Conservation (phyloP, 2,888 invertebrate genomes). For the Hyposoter didymator region DNA sequence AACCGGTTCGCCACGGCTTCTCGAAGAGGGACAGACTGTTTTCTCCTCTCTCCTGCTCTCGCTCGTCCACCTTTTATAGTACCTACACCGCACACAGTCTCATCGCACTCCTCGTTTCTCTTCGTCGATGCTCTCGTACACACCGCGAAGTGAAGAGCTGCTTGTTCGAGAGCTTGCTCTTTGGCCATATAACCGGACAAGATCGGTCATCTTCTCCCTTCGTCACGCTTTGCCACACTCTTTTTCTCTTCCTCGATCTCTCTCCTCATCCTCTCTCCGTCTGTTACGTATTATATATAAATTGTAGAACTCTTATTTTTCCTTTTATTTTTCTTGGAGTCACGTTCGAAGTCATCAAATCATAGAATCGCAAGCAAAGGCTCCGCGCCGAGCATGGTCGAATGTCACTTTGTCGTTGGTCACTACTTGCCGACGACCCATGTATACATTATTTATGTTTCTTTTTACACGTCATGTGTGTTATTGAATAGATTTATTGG, state of each 20-base stretch:
- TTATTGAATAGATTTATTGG: background rate
- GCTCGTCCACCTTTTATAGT: conserved; percentile 71
- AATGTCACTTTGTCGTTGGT: conserved; percentile 76
- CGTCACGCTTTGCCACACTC: conserved; percentile 41
- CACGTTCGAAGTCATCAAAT: conserved; percentile 67
- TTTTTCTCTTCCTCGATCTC: conserved; percentile 43
- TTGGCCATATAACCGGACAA: conserved; percentile 44
- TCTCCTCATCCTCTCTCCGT: conserved; percentile 29
- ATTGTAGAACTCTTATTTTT: conserved; percentile 40
- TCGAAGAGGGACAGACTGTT: conserved; percentile 56
- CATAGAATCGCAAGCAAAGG: conserved; percentile 66
- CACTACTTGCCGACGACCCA: conserved; percentile 50
- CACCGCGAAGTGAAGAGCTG: conserved; percentile 70
- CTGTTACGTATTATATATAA: conserved; percentile 33
- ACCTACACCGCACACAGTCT: conserved; percentile 55
- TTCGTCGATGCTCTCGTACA: conserved; percentile 83
- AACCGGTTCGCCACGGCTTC: conserved; percentile 81
- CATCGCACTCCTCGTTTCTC: conserved; percentile 36
- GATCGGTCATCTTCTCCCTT: conserved; percentile 51
- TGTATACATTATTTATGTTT: conserved; percentile 3
- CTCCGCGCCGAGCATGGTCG: conserved; percentile 69
- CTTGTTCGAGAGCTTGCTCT: conserved; percentile 37
- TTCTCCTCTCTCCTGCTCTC: conserved; percentile 66
- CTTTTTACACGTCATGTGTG: background rate
- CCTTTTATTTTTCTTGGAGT: conserved; percentile 54